Evolutionary conservation across 2,888 invertebrate species (phyloP).

Genomic region (Eledone cirrhosa): DNA sequence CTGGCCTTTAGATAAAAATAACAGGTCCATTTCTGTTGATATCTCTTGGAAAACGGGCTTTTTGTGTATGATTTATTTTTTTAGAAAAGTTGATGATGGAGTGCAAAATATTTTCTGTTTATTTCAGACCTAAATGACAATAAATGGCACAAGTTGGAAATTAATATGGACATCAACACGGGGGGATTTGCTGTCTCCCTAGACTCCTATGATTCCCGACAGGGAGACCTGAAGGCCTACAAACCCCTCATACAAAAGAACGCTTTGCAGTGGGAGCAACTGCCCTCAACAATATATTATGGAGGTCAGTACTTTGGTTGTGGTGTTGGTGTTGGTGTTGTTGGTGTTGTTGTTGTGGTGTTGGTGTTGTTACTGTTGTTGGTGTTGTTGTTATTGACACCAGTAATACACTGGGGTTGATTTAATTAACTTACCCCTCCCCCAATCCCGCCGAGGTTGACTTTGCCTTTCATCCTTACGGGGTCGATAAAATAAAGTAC

Average conservation of each 20-base stretch:
- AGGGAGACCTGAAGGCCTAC: background rate
- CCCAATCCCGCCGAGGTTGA: too few species aligned
- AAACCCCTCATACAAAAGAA: background rate
- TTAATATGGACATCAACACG: slow-evolving; percentile 16
- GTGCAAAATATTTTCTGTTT: background rate
- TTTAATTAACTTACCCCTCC: too few species aligned
- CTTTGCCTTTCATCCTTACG: too few species aligned
- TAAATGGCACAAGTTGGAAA: slow-evolving; percentile 15
- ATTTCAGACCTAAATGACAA: slow-evolving; percentile 21
- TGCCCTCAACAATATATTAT: slow-evolving; percentile 21
- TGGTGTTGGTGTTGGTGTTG: background rate
- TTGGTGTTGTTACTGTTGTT: background rate
- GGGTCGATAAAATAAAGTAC: too few species aligned
- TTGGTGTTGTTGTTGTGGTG: background rate
- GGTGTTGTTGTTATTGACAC: too few species aligned
- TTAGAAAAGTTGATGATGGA: too few species aligned
- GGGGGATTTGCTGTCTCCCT: slow-evolving; percentile 25
- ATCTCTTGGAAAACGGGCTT: too few species aligned
- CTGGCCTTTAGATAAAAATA: too few species aligned
- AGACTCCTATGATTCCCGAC: background rate
- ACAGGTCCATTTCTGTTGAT: too few species aligned
- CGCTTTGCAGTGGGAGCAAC: background rate
- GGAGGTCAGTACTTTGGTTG: background rate
- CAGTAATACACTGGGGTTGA: too few species aligned
- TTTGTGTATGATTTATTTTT: too few species aligned